phyloP scores from a whole-genome alignment of 1,140 invertebrate genomes.

The Oncopeltus fasciatus region DNA sequence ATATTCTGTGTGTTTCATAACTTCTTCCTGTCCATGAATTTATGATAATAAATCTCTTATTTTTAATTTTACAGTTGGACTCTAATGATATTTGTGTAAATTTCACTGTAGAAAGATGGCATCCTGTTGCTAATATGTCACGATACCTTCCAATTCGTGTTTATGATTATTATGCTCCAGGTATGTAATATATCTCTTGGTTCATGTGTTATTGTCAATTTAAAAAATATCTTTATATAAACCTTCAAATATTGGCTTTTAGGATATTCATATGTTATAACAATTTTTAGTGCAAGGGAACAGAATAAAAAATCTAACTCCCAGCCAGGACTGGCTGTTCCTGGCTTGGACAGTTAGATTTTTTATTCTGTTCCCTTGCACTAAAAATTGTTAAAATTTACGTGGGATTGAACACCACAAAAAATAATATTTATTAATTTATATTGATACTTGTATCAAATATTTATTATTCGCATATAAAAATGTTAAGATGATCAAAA shows the following conservation, averaged over 20 bases:
- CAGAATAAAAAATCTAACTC: too few relatives aligned
- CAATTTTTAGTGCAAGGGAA: background rate
- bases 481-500: too few relatives aligned
- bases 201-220: background rate
- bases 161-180: conserved; percentile 93
- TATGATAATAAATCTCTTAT: too few relatives aligned
- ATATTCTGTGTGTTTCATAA: too few relatives aligned
- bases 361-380: background rate
- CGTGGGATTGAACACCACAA: too few relatives aligned
- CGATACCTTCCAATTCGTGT: conserved; percentile 76
- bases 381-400: too few relatives aligned
- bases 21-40: too few relatives aligned
- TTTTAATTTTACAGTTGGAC: conserved; percentile 46
- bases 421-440: too few relatives aligned
- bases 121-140: conserved; percentile 91
- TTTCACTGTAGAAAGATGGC: conserved; percentile 86
- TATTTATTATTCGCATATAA: too few relatives aligned
- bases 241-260: background rate
- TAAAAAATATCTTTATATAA: background rate
- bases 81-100: conserved; percentile 71
- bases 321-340: too few relatives aligned
- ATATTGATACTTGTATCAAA: too few relatives aligned
- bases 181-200: conserved; percentile 37
- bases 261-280: background rate
- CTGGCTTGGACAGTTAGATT: background rate